Conservation (phyloP, 2,888 invertebrate genomes). For the Cordilura impudica region DNA sequence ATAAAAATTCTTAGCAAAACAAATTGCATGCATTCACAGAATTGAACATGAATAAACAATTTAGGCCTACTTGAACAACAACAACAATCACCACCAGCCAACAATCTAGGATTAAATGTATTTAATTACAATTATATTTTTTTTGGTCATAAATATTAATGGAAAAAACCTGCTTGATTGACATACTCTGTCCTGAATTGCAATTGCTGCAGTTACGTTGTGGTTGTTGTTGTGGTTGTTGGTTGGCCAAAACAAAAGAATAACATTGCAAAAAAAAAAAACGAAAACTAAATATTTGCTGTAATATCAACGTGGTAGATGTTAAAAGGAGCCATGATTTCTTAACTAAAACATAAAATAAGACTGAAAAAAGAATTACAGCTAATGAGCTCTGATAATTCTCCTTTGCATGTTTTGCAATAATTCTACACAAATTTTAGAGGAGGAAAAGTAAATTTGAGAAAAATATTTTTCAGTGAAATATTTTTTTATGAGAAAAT, state of each 20-base stretch:
- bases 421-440: too few species aligned
- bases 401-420: too few species aligned
- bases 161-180: slow-evolving; percentile 43
- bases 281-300: slow-evolving; percentile 63
- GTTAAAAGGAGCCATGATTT: too few species aligned
- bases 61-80: slow-evolving; percentile 20
- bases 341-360: too few species aligned
- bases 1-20: background rate
- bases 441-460: too few species aligned
- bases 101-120: slow-evolving; percentile 25
- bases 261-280: background rate
- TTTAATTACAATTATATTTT: slow-evolving; percentile 47
- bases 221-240: slow-evolving; percentile 66
- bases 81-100: background rate
- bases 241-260: slow-evolving; percentile 37
- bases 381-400: too few species aligned
- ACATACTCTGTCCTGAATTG: slow-evolving; percentile 64
- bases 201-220: background rate
- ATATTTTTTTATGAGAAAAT: too few species aligned
- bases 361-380: too few species aligned
- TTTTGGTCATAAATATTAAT: slow-evolving; percentile 52
- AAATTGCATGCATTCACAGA: slow-evolving; percentile 34
- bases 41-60: slow-evolving; percentile 10
- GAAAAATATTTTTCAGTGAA: too few species aligned
- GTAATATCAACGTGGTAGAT: slow-evolving; percentile 67